Percentiles rank a stretch among this genome's conserved stretches.
Evolutionary conservation across 2,797 vertebrate genomes (phyloP).

Genomic region (Meriones psammophilus): DNA sequence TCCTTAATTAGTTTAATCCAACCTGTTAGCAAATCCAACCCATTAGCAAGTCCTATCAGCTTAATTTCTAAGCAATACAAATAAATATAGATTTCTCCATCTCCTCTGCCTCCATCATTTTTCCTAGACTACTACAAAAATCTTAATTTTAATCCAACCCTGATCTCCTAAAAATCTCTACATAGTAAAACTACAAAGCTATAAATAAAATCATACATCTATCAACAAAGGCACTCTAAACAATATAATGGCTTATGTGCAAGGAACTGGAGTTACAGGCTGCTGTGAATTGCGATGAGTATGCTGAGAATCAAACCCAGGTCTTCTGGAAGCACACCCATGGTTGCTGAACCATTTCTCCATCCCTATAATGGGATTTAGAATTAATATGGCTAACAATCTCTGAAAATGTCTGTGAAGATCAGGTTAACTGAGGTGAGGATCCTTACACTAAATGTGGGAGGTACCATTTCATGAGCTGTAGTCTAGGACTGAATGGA

Average conservation of each 20-base stretch:
- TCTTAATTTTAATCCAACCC: background rate
- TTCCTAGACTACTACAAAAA: background rate
- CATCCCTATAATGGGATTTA: too few species aligned
- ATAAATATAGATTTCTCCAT: background rate
- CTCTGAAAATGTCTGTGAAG: too few species aligned
- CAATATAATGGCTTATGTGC: background rate
- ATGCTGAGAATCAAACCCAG: too few species aligned
- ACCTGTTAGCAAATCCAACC: background rate
- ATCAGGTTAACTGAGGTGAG: too few species aligned
- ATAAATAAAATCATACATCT: background rate
- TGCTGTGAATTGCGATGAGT: too few species aligned
- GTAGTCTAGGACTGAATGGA: too few species aligned
- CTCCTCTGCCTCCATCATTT: background rate
- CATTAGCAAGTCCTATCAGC: constrained; percentile 30
- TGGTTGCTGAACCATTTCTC: too few species aligned
- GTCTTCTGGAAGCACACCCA: too few species aligned
- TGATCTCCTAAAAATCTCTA: background rate
- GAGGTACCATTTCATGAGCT: too few species aligned
- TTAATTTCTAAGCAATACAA: constrained; percentile 10
- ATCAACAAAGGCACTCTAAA: background rate
- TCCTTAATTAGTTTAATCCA: background rate
- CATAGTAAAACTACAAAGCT: background rate
- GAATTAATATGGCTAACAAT: too few species aligned
- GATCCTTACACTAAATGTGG: too few species aligned
- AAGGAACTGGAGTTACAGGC: background rate